Conservation (phyloP, 2,888 invertebrate species). For the Eulithis testata region DNA sequence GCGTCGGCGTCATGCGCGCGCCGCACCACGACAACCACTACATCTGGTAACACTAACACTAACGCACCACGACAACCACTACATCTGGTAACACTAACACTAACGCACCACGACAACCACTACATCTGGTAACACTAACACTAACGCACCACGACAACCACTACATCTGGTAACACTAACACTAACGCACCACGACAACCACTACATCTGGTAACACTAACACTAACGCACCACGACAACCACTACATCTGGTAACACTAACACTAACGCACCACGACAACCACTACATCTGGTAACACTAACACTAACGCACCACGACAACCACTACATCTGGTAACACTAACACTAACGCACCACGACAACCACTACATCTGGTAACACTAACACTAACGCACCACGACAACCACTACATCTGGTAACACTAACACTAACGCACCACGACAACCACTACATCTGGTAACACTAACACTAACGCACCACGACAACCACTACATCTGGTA, state of each 20-base stretch:
- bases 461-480: too few relatives aligned
- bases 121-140: constrained; percentile 72
- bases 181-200: constrained; percentile 95
- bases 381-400: constrained; percentile 96
- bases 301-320: constrained; percentile 95
- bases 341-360: constrained; percentile 95
- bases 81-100: constrained; percentile 57
- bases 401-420: constrained; percentile 86
- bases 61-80: constrained; percentile 95
- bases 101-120: constrained; percentile 95
- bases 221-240: constrained; percentile 94
- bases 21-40: constrained; percentile 94
- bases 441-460: constrained; percentile 87
- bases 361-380: constrained; percentile 86
- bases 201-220: constrained; percentile 81
- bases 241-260: constrained; percentile 84
- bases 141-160: constrained; percentile 95
- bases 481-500: constrained; percentile 88
- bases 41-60: too few relatives aligned
- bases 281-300: constrained; percentile 84
- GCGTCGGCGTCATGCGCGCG: constrained; percentile 97
- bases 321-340: constrained; percentile 85
- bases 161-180: constrained; percentile 73
- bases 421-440: too few relatives aligned
- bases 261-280: constrained; percentile 95